Base-by-base conservation (phyloP, 2,113 vertebrate species). In the Megaceryle torquata region DNA sequence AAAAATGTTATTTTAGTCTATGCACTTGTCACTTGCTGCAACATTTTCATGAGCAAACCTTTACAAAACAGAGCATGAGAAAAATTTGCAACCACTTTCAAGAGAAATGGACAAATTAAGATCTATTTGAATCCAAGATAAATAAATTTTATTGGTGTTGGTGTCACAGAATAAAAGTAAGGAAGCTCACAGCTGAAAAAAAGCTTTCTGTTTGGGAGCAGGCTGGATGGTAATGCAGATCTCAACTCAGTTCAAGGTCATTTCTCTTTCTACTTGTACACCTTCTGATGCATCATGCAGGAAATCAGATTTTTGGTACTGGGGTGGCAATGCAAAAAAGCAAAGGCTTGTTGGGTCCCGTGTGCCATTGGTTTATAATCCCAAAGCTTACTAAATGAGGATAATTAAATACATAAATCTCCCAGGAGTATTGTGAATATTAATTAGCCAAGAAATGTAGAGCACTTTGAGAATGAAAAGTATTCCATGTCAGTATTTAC, bases 371-470 rank as follows among this genome's bases (percentile, higher is more conserved):
- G 41, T 86, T 76, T 39, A 19, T 71, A 91, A 50, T 91, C 88
- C 77, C 93, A 87, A 43, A 72, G 53, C 15, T 81, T 91, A 86
- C 74, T 95, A 81, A 81, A 64, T 54, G 29, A 76, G 24, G 61
- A 92, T 92, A 88, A 93, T 96, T 96, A 97, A 94, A 88, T 39
- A 93, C 37, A 93, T 1, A 1, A 61, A 33, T 17, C 29, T 84
- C 95, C 76, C 61, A 91, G 74, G 74, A 54, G 61, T 83, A 78
- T 18, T 64, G 25, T 86, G 86, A 82, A 68, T 76, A 95, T 83
- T 96, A 96, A 94, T 94, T 94, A 92, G 44, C 72, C 74, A 93
- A 84, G 53, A 90, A 88, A 94, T 86, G 61, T 70, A 83, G 65
- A 92, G 60, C 24, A 86, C 41, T 93, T 82, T 21, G 56, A 94